Conservation (phyloP, 2,888 invertebrate species). For the Matsumyia berberina region DNA sequence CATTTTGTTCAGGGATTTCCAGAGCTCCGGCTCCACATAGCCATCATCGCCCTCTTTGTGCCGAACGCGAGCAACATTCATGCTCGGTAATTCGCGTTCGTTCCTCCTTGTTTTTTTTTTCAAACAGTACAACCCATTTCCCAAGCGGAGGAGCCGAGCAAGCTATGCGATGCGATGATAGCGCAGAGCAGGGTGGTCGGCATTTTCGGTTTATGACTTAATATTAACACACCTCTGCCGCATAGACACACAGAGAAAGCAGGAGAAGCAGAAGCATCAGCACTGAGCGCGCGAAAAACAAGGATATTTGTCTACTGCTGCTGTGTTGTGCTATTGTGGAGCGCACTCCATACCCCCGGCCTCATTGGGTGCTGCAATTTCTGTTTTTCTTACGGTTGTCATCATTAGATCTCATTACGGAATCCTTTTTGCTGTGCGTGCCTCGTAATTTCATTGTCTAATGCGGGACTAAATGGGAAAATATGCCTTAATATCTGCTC, state of each 20-base stretch:
- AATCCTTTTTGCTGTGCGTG: conserved; percentile 73
- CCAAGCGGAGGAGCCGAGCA: conserved; percentile 19
- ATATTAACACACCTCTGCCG: conserved; percentile 69
- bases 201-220: conserved; percentile 73
- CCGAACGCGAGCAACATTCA: conserved; percentile 50
- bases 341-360: conserved; percentile 16
- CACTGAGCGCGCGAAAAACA: conserved; percentile 43
- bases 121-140: conserved; percentile 46
- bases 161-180: conserved; percentile 41
- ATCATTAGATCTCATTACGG: conserved; percentile 78
- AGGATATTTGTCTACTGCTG: conserved; percentile 45
- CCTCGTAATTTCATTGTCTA: conserved; percentile 72
- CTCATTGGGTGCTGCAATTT: conserved; percentile 59
- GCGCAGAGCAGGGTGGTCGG: conserved; percentile 58
- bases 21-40: conserved; percentile 35
- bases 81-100: conserved; percentile 42
- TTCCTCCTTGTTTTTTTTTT: conserved; percentile 43
- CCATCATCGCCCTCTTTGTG: conserved; percentile 47
- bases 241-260: conserved; percentile 13
- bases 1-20: conserved; percentile 73
- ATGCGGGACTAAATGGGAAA: conserved; percentile 70
- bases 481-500: conserved; percentile 70
- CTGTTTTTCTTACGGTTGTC: conserved; percentile 74
- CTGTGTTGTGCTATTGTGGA: conserved; percentile 48
- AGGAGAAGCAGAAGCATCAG: too few species aligned